Evolutionary conservation across 2,888 invertebrate species (phyloP), one percentile per base, ranked within the genome.

Genomic region (Invenusta paracnida): DNA sequence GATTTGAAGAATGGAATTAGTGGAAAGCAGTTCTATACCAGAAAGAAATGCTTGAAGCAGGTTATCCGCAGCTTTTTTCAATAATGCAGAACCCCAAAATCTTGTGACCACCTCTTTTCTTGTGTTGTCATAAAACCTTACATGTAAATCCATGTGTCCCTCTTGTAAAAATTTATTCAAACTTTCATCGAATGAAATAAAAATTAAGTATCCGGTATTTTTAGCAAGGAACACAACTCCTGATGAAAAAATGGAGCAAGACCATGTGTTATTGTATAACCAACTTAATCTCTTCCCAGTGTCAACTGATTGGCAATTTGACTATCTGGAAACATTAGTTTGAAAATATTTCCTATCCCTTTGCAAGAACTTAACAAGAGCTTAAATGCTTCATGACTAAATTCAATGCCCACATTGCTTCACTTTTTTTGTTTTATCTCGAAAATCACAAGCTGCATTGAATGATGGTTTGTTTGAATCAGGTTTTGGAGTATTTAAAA

Each of bases 301-400:
- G 73, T 73, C 17, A 73, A 73, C 73, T 73, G 17, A 73, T 73
- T 23, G 27, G 17, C 73, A 73, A 73, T 73, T 73, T 13, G 17
- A 25, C 73, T 73, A 73, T 73, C 73, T 73, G 73, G 73, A 73
- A 73, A 73, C 73, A 73, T 73, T 73, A 73, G 73, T 25, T 73
- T 73, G 73, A 73, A 73, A 48, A 48, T 17, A 17, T 48, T 48
- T 48, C 48, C 48, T 48, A 48, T 48, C 48, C 48, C 48, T 48
- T 48, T 17, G 17, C 48, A 48, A 48, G 48, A 48, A 48, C n/a
- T n/a, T n/a, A n/a, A n/a, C 17, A 17, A 48, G 5, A 48, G 48
- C 48, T 48, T 48, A 48, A 48, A 48, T 48, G 48, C 48, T 48
- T 48, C 48, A 48, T 48, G 48, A 48, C 48, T 48, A 48, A 48